Evolutionary conservation across 1,140 invertebrate species (phyloP), one percentile per base, ranked within the genome.

Genomic region (Palaemon carinicauda): DNA sequence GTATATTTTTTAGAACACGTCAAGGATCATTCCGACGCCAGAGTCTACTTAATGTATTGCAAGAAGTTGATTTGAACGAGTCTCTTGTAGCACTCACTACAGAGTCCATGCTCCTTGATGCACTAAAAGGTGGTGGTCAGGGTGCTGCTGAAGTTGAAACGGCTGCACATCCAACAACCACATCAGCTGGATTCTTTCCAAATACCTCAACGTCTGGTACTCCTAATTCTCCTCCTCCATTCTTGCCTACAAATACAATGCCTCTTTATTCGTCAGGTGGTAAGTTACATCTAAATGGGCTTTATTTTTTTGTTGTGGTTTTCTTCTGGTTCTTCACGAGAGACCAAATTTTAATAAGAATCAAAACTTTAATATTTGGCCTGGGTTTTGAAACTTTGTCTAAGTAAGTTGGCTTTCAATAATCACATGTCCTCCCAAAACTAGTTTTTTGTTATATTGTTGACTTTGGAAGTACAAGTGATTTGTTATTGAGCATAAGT

Each of bases 111-210:
- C 80, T 89, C 1, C 33, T 79, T 4, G 71, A 87, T 60, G 82
- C 88, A 14, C 80, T 89, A 56, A 87, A 87, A 78, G 88, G 88
- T 10, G 88, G 88, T 10, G 88, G 88, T 24, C 82, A 84, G 51
- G 88, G 88, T 14, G 86, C 88, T 29, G 88, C 88, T 3, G 88
- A 89, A 15, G 86, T 89, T 24, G 88, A 89, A 33, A 81, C 88
- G 2, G 81, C 81, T 10, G 81, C 80, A 5, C 75, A 75, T 50
- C 88, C 65, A 2, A 56, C 78, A 27, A 56, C 80, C 41, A 73
- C 78, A 15, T 74, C 78, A 31, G 78, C 69, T n/a, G 65, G 73
- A 3, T 88, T 88, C 53, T 88, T 78, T 50, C 74, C 82, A n/a
- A 81, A 87, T 19, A 52, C 69, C 17, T 80, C 83, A 1, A 80